Percentiles rank a stretch among this genome's conserved stretches.
Conservation (phyloP, 2,797 vertebrate species). For the Eulemur mongoz region DNA sequence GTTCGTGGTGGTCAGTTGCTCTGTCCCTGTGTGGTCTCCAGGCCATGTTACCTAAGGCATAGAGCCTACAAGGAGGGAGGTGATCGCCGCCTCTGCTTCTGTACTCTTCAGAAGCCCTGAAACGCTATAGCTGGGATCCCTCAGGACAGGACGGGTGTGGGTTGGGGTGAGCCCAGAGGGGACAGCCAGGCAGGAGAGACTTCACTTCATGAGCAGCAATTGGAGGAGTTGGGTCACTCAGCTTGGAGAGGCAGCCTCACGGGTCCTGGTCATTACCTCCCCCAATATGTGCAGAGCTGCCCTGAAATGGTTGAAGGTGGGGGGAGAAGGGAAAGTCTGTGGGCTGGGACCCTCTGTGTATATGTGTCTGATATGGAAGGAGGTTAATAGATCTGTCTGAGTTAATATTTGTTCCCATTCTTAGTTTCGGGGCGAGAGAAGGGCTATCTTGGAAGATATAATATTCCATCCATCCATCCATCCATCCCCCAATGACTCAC, state of each 20-base stretch:
- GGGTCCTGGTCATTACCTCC: background rate
- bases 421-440: background rate
- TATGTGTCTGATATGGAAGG: background rate
- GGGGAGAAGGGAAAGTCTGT: background rate
- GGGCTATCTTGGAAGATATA: background rate
- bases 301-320: background rate
- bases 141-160: background rate
- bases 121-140: background rate
- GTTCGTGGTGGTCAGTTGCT: background rate
- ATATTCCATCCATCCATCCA: background rate
- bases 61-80: background rate
- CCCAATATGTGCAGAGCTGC: background rate
- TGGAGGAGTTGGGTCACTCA: background rate
- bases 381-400: background rate
- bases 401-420: background rate
- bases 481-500: no score
- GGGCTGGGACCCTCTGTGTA: background rate
- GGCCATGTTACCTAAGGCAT: background rate
- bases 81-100: background rate
- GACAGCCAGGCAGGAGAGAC: background rate
- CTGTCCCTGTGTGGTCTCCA: background rate
- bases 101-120: background rate
- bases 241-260: background rate
- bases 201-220: background rate
- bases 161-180: background rate